A percentile compares a stretch with the other conserved stretches of the same genome.
Evolutionary conservation across 1,140 invertebrate genomes (phyloP).

Genomic region (Tetranychus urticae): DNA sequence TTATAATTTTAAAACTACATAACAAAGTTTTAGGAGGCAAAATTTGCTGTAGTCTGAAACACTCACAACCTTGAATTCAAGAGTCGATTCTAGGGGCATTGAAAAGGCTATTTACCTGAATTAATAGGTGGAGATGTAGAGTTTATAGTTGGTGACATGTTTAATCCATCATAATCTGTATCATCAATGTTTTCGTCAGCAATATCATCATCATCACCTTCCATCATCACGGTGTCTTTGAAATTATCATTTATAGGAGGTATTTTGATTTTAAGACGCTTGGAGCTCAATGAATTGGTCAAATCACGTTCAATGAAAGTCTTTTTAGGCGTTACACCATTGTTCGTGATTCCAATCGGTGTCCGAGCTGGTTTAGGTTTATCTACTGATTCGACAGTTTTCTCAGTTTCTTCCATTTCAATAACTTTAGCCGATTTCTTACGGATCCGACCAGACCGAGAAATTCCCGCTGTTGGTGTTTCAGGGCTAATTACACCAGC

Average conservation of each 20-base stretch:
- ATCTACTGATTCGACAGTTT: not conserved
- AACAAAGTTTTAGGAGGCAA: too few relatives aligned
- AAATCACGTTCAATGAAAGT: not conserved
- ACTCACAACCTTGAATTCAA: too few relatives aligned
- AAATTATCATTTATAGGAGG: not conserved
- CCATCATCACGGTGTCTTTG: not conserved
- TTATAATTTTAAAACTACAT: too few relatives aligned
- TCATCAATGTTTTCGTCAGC: not conserved
- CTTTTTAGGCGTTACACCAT: not conserved
- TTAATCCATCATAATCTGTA: too few relatives aligned
- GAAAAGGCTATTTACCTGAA: too few relatives aligned
- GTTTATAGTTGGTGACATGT: too few relatives aligned
- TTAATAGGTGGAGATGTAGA: too few relatives aligned
- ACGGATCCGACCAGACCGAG: slow-evolving; percentile 57
- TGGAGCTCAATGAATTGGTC: not conserved
- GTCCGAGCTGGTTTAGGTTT: not conserved
- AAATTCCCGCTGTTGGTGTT: slow-evolving; percentile 23
- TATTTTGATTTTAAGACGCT: not conserved
- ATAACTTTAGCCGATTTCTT: slow-evolving; percentile 76
- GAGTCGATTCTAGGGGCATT: too few relatives aligned
- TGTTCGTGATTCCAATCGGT: not conserved
- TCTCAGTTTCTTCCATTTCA: slow-evolving; percentile 54
- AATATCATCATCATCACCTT: not conserved
- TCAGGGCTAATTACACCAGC: not conserved
- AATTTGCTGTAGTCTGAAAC: too few relatives aligned